These are phyloP conservation scores for Plusia festucae DNA, from an alignment of 2,888 invertebrate genomes.

Conservation along the genomic window DNA sequence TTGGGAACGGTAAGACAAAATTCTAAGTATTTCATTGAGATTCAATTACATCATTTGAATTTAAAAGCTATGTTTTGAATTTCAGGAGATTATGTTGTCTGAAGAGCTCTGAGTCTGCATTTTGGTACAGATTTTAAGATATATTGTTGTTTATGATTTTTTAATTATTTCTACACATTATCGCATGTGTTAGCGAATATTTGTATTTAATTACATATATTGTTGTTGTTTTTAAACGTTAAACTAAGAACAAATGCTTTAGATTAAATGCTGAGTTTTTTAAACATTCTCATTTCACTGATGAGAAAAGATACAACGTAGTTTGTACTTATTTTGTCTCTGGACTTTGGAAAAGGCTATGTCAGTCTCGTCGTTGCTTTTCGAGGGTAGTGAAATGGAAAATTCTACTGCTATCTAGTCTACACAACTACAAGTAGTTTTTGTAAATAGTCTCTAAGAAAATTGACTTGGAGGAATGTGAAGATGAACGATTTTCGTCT, in stretches of 20 bases:
- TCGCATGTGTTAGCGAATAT: too few species aligned
- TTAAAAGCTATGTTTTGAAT: not conserved
- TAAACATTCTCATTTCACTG: not conserved
- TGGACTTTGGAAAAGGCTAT: not conserved
- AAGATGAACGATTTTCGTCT: not conserved
- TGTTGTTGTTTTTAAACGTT: not conserved
- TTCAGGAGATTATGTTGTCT: too few species aligned
- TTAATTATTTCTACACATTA: too few species aligned
- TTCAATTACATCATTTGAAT: not conserved
- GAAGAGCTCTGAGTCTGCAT: too few species aligned
- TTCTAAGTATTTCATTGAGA: not conserved
- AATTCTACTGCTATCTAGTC: not conserved
- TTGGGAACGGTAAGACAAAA: not conserved
- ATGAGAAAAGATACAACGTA: not conserved
- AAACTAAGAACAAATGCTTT: not conserved
- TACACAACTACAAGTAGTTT: not conserved
- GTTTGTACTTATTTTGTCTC: slow-evolving; percentile 1
- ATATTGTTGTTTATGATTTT: too few species aligned
- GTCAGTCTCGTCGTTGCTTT: not conserved
- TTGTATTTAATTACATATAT: too few species aligned
- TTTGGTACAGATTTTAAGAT: too few species aligned
- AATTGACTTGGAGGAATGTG: not conserved
- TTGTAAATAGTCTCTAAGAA: not conserved
- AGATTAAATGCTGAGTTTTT: too few species aligned
- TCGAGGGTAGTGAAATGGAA: not conserved